Conservation (phyloP, 2,797 vertebrate genomes). For the Hippopotamyrus pictus region DNA sequence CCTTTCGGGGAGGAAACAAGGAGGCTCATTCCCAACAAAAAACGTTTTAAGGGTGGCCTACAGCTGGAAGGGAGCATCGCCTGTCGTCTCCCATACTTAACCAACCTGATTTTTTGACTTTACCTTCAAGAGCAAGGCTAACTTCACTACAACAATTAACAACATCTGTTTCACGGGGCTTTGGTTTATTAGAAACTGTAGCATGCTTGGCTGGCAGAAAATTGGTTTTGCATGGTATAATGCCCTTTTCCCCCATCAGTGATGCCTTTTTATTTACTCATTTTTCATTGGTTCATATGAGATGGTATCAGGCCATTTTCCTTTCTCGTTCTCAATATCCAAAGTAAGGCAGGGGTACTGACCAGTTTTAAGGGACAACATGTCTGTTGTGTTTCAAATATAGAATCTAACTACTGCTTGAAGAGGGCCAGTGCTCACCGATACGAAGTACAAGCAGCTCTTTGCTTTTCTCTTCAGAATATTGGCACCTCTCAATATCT, state of each 20-base stretch:
- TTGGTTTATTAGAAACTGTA: constrained; percentile 25
- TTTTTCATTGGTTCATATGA: constrained; percentile 3
- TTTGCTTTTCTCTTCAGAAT: not conserved
- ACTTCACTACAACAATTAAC: constrained; percentile 21
- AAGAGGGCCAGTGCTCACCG: not conserved
- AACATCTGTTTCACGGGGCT: constrained; percentile 25
- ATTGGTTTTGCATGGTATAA: constrained; percentile 21
- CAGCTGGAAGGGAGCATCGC: not conserved
- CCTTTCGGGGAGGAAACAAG: constrained; percentile 10
- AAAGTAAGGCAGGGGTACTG: not conserved
- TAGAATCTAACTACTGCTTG: not conserved
- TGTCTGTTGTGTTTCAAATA: not conserved
- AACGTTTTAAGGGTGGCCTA: not conserved
- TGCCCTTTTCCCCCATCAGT: not conserved
- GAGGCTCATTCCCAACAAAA: not conserved
- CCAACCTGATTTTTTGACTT: not conserved
- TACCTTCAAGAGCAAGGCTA: constrained; percentile 16
- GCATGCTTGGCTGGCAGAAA: constrained; percentile 26
- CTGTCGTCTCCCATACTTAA: not conserved
- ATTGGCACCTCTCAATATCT: not conserved
- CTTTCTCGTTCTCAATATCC: not conserved
- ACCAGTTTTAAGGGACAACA: not conserved
- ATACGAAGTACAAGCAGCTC: not conserved
- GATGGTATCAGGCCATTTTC: not conserved
- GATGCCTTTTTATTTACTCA: not conserved